Evolutionary conservation across 2,888 invertebrate genomes (phyloP).

Genomic region (Macrosoma leucophasiata): DNA sequence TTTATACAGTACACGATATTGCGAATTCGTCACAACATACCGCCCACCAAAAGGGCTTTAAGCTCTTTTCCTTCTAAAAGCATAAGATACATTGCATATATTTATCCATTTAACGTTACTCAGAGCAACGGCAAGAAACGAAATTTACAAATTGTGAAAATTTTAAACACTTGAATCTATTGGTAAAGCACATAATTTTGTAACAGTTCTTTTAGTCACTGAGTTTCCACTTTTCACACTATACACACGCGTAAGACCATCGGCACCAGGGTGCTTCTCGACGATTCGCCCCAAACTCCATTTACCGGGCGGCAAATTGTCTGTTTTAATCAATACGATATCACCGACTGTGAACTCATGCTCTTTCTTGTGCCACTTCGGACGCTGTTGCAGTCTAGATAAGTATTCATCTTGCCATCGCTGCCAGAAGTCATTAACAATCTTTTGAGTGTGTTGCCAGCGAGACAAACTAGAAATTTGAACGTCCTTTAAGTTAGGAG

Average conservation of each 20-base stretch:
- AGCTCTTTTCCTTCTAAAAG: no score
- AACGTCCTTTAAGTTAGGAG: not conserved
- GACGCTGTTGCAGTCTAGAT: constrained; percentile 16
- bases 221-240: constrained; percentile 4
- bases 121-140: no score
- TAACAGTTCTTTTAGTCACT: no score
- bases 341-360: constrained; percentile 14
- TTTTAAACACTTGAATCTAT: no score
- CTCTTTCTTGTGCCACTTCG: constrained; percentile 18
- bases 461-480: constrained; percentile 13
- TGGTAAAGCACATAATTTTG: no score
- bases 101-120: no score
- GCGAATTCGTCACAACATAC: no score
- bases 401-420: constrained; percentile 24
- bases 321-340: constrained; percentile 20
- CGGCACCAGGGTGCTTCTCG: constrained; percentile 6
- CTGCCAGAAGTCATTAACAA: constrained; percentile 22
- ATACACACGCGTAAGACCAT: constrained; percentile 4
- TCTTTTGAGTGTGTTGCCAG: constrained; percentile 23
- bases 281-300: constrained; percentile 21
- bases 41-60: no score
- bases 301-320: constrained; percentile 23
- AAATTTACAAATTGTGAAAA: no score
- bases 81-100: no score
- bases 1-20: no score